Base-by-base conservation (phyloP, 37 sponge, comb jelly and placozoan genomes). In the Dysidea cf. avara region DNA sequence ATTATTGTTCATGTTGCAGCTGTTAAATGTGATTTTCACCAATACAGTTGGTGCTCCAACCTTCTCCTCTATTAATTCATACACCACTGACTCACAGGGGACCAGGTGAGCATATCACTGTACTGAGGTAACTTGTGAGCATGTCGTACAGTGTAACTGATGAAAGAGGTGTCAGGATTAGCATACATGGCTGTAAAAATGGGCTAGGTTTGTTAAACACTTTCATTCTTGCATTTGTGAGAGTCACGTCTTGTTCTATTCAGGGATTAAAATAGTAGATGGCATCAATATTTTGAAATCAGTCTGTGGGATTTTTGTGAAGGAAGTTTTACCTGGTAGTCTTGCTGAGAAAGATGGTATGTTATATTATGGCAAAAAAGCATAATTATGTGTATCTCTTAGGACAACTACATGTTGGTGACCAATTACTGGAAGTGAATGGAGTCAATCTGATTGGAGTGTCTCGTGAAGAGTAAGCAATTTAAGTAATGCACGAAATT, bases 281-380 rank as follows among this genome's bases (percentile, higher is more conserved):
- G 46, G 7, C 5, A 43, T 43, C 46, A 12, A 43, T 43, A 43
- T 43, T 12, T 9, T 43, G 46, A 43, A 69, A 26, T 24, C 12
- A 0, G 64, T 43, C 17, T 84, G 65, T 63, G 90, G 90, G 26
- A 90, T 90, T 24, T 90, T 84, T 48, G 52, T 90, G 43, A 90
- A 90, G 72, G 71, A 64, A 20, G 57, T 90, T 0, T 20, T 80
- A 7, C 25, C 32, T 1, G 66, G 55, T 2, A 38, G 68, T 28
- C 77, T 84, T 38, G 90, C 81, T 24, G 76, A 47, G 9, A 56
- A 17, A 29, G 73, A 84, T 67, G 90, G 90, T 90, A 36, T 43
- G 79, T 39, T 0, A 0, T 47, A 21, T 14, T 25, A 1, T n/a
- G 34, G 39, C 7, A 38, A 7, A n/a, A 31, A 29, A 16, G 24